Base-by-base conservation (phyloP, 2,113 vertebrate genomes). In the Eretmochelys imbricata region DNA sequence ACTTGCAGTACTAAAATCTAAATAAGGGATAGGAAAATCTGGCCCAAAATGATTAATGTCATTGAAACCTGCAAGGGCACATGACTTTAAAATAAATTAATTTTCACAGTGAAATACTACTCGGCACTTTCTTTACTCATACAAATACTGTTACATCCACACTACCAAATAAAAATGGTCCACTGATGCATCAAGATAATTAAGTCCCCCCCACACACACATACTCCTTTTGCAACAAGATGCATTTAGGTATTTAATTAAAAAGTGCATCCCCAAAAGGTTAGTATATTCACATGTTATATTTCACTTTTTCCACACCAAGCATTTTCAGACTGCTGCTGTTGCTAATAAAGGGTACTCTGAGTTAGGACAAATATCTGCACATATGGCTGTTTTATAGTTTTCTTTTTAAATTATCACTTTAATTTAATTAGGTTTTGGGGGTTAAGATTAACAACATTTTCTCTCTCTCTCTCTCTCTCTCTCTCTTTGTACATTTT, bases 311-410 rank as follows among this genome's bases (percentile, higher is more conserved):
- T 98, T 98, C 97, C 80, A 2, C 95, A 96, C 96, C 96, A 98
- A 98, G 97, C 96, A 97, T 95, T 98, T 98, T 94, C 94, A 96
- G 97, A 97, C 88, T 97, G 96, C 96, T 97, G 92, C 90, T 96
- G 87, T 85, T 96, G 93, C 95, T 97, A 94, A 97, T 94, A 96
- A 93, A 94, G 93, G 54, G 48, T 50, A 89, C 8, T 84, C 88
- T 93, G 87, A 94, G 75, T 84, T 95, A 96, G 92, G 94, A 76
- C 94, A 97, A 97, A 89, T 94, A 97, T 92, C 95, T 96, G 93
- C 90, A 90, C 94, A 96, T 96, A 94, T 89, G 96, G 94, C 94
- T 98, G 78, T 96, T 98, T 96, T 93, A 96, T 90, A 95, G 94
- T 84, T 97, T 93, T 83, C 80, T 96, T 97, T 97, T 91, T 81